Conservation (phyloP, 2,888 invertebrate genomes). For the Camptogramma bilineatum region DNA sequence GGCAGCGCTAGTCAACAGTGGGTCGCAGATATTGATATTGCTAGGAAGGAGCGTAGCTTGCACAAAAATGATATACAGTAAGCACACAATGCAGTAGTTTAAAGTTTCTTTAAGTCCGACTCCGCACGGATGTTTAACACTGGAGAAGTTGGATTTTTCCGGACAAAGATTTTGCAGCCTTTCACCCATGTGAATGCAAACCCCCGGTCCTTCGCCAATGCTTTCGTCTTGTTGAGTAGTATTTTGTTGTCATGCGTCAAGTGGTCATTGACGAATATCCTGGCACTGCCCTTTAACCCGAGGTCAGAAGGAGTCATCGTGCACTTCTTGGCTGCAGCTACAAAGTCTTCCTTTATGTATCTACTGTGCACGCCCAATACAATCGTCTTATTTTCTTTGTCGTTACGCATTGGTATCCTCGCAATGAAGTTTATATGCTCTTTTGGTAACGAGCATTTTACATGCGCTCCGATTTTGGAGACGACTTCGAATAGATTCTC, state of each 20-base stretch:
- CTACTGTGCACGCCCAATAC: slow-evolving; percentile 36
- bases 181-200: slow-evolving; percentile 35
- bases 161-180: slow-evolving; percentile 35
- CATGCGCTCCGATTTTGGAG: slow-evolving; percentile 17
- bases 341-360: slow-evolving; percentile 42
- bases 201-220: slow-evolving; percentile 32
- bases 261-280: slow-evolving; percentile 41
- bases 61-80: too few relatives aligned
- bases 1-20: too few relatives aligned
- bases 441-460: slow-evolving; percentile 23
- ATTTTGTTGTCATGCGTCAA: slow-evolving; percentile 41
- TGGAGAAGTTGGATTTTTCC: slow-evolving; percentile 36
- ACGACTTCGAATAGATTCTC: slow-evolving; percentile 30
- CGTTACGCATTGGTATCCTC: too few relatives aligned
- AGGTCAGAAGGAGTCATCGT: slow-evolving; percentile 23
- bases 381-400: slow-evolving; percentile 29
- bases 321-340: slow-evolving; percentile 31
- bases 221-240: slow-evolving; percentile 40
- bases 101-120: slow-evolving; percentile 10
- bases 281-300: slow-evolving; percentile 29
- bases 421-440: slow-evolving; percentile 35
- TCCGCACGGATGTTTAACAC: slow-evolving; percentile 25
- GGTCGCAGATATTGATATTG: too few relatives aligned
- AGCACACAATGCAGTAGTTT: background rate
- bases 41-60: too few relatives aligned